Percentiles rank a stretch among this genome's conserved stretches.
Conservation (phyloP, 2,797 vertebrate species). For the Cossypha niveicapilla region DNA sequence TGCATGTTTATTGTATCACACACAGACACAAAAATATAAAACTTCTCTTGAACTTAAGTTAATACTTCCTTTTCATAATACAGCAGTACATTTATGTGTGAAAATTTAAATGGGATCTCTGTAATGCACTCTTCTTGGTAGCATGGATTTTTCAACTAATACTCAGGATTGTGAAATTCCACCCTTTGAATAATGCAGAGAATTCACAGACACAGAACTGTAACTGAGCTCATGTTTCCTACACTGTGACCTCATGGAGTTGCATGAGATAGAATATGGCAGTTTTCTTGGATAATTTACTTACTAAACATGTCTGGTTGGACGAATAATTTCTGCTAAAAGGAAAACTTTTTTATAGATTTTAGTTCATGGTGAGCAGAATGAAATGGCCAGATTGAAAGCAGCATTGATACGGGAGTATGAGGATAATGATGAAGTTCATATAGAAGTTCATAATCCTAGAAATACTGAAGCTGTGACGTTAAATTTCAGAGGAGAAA, state of each 20-base stretch:
- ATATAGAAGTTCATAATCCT: constrained; percentile 95
- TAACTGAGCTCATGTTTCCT: background rate
- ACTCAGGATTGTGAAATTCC: background rate
- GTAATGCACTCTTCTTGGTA: background rate
- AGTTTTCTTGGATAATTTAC: background rate
- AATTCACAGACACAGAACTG: background rate
- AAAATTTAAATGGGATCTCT: background rate
- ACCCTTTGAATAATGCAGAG: background rate
- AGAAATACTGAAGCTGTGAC: constrained; percentile 93
- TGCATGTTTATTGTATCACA: background rate
- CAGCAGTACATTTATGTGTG: background rate
- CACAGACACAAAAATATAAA: background rate
- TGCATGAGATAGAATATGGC: background rate
- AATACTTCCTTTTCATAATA: background rate
- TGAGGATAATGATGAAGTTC: constrained; percentile 95
- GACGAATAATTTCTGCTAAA: background rate
- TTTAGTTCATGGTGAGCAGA: constrained; percentile 94
- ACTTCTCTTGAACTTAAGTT: background rate
- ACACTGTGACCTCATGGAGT: background rate
- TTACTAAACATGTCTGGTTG: background rate
- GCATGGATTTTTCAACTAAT: background rate
- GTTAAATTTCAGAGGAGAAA: constrained; percentile 94
- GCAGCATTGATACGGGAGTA: constrained; percentile 93
- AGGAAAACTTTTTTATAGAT: constrained; percentile 73
- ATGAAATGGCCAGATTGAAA: constrained; percentile 95